These are phyloP conservation scores for Agapornis roseicollis DNA, from an alignment of 2,113 vertebrate genomes.

Conservation along the genomic window DNA sequence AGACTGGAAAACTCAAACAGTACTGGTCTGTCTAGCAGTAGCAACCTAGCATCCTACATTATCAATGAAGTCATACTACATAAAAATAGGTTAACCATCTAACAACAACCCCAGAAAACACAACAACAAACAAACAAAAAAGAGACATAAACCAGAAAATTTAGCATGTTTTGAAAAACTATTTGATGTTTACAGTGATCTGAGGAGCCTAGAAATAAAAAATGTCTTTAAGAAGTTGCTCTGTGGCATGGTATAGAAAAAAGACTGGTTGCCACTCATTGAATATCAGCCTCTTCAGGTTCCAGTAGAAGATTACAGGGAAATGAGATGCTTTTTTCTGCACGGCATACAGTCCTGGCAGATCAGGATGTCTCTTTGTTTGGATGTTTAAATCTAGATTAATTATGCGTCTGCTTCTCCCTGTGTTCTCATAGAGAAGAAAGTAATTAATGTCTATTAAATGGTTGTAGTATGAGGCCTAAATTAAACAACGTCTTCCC, in stretches of 20 bases:
- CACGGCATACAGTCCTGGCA: not conserved
- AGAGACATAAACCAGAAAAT: not conserved
- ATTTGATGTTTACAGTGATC: not conserved
- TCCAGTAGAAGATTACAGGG: not conserved
- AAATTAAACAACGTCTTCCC: constrained; percentile 39
- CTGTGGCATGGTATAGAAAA: not conserved
- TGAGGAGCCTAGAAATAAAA: not conserved
- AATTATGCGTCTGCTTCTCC: not conserved
- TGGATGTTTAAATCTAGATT: constrained; percentile 2
- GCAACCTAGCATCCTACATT: not conserved
- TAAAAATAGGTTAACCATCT: not conserved
- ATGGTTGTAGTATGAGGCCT: not conserved
- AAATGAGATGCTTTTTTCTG: not conserved
- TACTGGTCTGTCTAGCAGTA: not conserved
- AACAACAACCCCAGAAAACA: not conserved
- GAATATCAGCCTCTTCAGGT: not conserved
- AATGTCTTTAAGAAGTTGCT: not conserved
- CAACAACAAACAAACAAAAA: not conserved
- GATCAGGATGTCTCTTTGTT: not conserved
- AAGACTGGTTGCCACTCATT: not conserved
- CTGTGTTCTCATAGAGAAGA: not conserved
- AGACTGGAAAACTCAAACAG: not conserved
- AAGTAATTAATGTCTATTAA: constrained; percentile 48
- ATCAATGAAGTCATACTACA: not conserved
- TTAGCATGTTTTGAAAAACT: not conserved